A percentile compares a stretch with the other conserved stretches of the same genome.
phyloP scores from a whole-genome alignment of 2,888 invertebrate species.

The Amitus sp. region DNA sequence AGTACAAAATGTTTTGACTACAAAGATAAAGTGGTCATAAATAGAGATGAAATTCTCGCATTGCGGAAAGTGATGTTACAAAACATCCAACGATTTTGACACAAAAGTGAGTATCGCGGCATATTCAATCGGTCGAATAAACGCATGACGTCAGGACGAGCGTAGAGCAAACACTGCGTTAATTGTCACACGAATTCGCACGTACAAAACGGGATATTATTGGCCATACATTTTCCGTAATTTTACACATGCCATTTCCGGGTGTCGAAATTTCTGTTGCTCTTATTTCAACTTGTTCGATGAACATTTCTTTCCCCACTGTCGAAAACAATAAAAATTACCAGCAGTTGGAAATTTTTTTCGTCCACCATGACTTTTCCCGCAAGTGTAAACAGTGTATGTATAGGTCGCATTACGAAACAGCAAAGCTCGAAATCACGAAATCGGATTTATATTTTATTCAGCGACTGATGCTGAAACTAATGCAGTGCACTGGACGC shows the following conservation, averaged over 20 bases:
- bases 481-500: constrained; percentile 45
- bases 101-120: constrained; percentile 37
- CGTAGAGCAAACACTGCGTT: constrained; percentile 44
- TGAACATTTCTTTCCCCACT: too few relatives aligned
- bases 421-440: constrained; percentile 30
- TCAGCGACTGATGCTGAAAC: constrained; percentile 57
- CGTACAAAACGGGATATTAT: constrained; percentile 37
- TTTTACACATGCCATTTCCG: constrained; percentile 2
- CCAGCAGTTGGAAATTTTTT: too few relatives aligned
- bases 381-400: too few relatives aligned
- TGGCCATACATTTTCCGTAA: constrained; percentile 33
- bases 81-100: constrained; percentile 34
- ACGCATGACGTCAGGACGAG: constrained; percentile 39
- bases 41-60: neutral
- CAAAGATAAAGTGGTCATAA: too few relatives aligned
- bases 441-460: constrained; percentile 53
- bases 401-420: constrained; percentile 24
- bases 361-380: too few relatives aligned
- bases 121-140: constrained; percentile 39
- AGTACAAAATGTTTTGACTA: too few relatives aligned
- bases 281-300: too few relatives aligned
- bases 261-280: too few relatives aligned
- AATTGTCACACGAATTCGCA: constrained; percentile 46
- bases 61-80: constrained; percentile 25
- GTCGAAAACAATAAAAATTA: too few relatives aligned